phyloP scores from a whole-genome alignment of 2,797 vertebrate species.

The Nasua narica region DNA sequence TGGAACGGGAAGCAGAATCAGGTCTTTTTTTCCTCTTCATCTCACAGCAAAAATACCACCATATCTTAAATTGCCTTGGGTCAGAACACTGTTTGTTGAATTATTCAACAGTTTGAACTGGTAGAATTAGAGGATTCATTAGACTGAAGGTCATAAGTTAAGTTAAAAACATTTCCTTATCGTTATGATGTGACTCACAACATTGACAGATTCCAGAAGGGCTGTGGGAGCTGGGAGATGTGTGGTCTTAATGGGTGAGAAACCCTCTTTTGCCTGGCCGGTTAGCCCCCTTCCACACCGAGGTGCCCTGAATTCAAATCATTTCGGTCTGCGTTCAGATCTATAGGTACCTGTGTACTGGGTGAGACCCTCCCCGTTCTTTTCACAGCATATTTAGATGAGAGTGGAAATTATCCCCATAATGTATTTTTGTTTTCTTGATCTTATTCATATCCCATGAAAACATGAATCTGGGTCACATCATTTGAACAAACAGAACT shows the following conservation, averaged over 20 bases:
- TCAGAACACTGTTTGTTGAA: conserved; percentile 63
- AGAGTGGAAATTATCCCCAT: not conserved
- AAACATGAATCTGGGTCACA: conserved; percentile 47
- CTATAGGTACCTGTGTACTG: not conserved
- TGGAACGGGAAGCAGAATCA: conserved; percentile 42
- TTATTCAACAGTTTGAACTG: conserved; percentile 77
- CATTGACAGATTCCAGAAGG: conserved; percentile 65
- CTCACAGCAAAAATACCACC: conserved; percentile 50
- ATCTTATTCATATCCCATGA: conserved; percentile 6
- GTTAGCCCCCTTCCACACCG: not conserved
- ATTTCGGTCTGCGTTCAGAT: not conserved
- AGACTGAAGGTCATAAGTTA: conserved; percentile 57
- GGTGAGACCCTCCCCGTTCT: not conserved
- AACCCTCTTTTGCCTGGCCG: not conserved
- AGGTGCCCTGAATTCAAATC: conserved; percentile 54
- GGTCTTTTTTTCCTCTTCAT: conserved; percentile 6
- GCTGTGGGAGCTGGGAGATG: not conserved
- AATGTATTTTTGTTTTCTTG: conserved; percentile 44
- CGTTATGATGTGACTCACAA: conserved; percentile 8
- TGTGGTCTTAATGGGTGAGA: conserved; percentile 52
- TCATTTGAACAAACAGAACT: conserved; percentile 50
- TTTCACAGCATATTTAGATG: conserved; percentile 35
- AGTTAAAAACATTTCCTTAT: conserved; percentile 75
- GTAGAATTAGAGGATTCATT: conserved; percentile 73
- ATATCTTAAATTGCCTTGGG: conserved; percentile 67